Evolutionary conservation across 2,888 invertebrate species (phyloP).

Genomic region (Caenorhabditis wallacei): DNA sequence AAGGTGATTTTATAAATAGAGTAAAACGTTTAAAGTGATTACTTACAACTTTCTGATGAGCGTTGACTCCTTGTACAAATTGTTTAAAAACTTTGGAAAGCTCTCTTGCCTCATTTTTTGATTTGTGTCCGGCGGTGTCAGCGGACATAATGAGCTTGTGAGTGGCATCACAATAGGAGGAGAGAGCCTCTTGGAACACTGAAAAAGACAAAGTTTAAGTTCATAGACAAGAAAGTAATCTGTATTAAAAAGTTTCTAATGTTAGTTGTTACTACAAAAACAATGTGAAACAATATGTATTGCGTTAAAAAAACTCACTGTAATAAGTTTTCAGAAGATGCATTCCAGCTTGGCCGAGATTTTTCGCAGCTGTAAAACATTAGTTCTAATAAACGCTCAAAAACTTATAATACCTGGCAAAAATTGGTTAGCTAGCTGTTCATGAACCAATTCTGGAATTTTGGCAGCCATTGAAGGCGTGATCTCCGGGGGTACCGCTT

Average conservation of each 20-base stretch:
- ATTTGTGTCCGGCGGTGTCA: constrained; percentile 50
- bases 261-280: too few species aligned
- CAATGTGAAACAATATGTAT: too few species aligned
- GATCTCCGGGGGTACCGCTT: constrained; percentile 45
- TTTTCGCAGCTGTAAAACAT: constrained; percentile 59
- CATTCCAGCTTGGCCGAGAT: constrained; percentile 62
- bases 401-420: constrained; percentile 56
- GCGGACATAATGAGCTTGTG: constrained; percentile 63
- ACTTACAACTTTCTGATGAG: constrained; percentile 61
- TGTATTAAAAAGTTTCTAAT: too few species aligned
- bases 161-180: constrained; percentile 62
- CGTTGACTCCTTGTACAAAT: constrained; percentile 64
- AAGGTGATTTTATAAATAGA: background rate
- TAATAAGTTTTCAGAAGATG: constrained; percentile 64
- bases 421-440: constrained; percentile 65
- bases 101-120: constrained; percentile 56
- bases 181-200: constrained; percentile 61
- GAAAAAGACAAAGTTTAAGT: too few species aligned
- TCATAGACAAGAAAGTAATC: too few species aligned
- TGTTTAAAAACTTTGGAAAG: constrained; percentile 58
- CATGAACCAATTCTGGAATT: constrained; percentile 62
- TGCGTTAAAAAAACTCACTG: constrained; percentile 51
- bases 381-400: background rate
- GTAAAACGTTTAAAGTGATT: background rate
- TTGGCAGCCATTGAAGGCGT: constrained; percentile 56